These are phyloP conservation scores for Tetropium fuscum DNA, from an alignment of 2,888 invertebrate genomes.

Conservation along the genomic window DNA sequence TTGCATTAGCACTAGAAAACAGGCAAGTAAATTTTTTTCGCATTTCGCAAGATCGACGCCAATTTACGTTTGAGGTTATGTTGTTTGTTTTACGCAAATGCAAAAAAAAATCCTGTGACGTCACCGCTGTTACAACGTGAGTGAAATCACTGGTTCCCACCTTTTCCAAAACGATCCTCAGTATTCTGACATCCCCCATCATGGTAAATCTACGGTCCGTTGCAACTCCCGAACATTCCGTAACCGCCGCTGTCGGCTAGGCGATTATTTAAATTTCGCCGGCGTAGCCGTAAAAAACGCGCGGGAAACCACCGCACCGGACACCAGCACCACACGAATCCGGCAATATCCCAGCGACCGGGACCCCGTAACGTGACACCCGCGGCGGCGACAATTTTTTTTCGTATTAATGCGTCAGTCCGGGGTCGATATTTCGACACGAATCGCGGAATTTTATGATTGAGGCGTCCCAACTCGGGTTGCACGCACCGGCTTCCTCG, in stretches of 20 bases:
- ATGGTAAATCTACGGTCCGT: background rate
- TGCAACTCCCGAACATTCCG: background rate
- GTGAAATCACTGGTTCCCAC: slow-evolving; percentile 25
- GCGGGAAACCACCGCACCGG: slow-evolving; percentile 17
- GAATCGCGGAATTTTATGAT: slow-evolving; percentile 11
- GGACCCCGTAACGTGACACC: too few relatives aligned
- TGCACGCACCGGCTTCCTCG: slow-evolving; percentile 9
- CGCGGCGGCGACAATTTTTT: slow-evolving; percentile 5
- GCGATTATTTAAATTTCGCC: background rate
- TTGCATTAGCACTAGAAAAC: background rate
- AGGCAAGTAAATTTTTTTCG: background rate
- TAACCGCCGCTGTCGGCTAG: background rate
- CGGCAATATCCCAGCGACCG: background rate
- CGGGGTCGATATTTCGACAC: slow-evolving; percentile 16
- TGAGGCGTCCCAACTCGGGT: background rate
- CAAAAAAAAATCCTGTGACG: too few relatives aligned
- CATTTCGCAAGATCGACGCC: background rate
- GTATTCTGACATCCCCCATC: slow-evolving; percentile 26
- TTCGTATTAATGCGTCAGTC: slow-evolving; percentile 12
- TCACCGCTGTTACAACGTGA: too few relatives aligned
- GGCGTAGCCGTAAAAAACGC: background rate
- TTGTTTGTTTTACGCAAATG: too few relatives aligned
- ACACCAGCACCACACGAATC: slow-evolving; percentile 14
- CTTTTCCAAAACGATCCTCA: slow-evolving; percentile 48
- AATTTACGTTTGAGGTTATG: too few relatives aligned